Conservation (phyloP, 2,113 vertebrate genomes). For the Haliaeetus leucogaster region DNA sequence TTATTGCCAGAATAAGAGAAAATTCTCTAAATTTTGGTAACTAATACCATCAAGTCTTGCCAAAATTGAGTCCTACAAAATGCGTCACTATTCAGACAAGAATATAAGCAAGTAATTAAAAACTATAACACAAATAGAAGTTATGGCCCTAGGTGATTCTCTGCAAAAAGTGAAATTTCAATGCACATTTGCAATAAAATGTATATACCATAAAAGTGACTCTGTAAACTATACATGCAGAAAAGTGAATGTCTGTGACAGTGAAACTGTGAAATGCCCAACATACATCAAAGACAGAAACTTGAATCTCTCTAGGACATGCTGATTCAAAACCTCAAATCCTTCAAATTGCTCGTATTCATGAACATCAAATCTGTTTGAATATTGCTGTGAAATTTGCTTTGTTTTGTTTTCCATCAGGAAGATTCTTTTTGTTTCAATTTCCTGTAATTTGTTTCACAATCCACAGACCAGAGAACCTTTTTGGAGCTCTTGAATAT, state of each 20-base stretch:
- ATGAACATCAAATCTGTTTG: background rate
- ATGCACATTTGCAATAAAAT: background rate
- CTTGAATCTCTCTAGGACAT: background rate
- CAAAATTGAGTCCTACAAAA: background rate
- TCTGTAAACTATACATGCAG: background rate
- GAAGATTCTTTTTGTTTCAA: background rate
- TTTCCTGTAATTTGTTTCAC: background rate
- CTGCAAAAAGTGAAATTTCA: background rate
- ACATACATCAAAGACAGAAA: background rate
- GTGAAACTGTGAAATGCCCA: background rate
- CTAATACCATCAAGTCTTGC: background rate
- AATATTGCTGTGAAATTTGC: background rate
- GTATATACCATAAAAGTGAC: background rate
- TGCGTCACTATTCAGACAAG: background rate
- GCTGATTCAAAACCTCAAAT: background rate
- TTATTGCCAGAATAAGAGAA: background rate
- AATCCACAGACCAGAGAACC: background rate
- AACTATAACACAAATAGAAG: background rate
- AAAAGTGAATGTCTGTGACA: background rate
- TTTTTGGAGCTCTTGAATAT: background rate
- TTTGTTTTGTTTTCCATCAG: background rate
- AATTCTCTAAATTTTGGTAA: background rate
- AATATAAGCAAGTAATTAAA: background rate
- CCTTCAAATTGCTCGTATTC: background rate
- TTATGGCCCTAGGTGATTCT: background rate